These are phyloP conservation scores for Protobothrops mucrosquamatus DNA, from an alignment of 2,113 vertebrate species.

Conservation along the genomic window DNA sequence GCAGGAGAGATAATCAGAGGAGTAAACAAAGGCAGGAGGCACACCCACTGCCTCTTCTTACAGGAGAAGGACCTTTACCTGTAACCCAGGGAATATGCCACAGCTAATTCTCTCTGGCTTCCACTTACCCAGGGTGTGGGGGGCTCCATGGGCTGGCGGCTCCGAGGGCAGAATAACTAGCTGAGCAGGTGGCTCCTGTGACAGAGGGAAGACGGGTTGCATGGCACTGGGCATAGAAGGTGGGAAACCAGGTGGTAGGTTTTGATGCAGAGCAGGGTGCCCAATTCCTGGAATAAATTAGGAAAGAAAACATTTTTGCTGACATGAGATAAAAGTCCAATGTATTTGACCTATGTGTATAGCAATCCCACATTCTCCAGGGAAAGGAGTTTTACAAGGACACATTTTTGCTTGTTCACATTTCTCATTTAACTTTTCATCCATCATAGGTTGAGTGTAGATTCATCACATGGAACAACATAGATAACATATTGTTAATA, in stretches of 20 bases:
- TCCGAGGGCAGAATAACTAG: conserved; percentile 91
- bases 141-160: conserved; percentile 78
- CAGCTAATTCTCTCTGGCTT: background rate
- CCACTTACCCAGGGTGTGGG: conserved; percentile 85
- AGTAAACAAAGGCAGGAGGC: background rate
- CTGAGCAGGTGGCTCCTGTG: conserved; percentile 88
- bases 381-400: background rate
- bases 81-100: background rate
- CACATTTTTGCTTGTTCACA: background rate
- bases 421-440: background rate
- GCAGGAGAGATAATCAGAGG: background rate
- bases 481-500: background rate
- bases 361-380: fast-evolving
- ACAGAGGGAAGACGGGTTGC: conserved; percentile 89
- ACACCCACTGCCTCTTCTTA: background rate
- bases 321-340: background rate
- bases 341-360: background rate
- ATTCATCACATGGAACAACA: background rate
- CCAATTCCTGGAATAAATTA: conserved; percentile 78
- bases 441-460: background rate
- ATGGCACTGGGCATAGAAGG: conserved; percentile 88
- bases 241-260: conserved; percentile 90
- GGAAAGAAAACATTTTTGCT: background rate
- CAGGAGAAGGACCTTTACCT: background rate
- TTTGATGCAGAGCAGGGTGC: conserved; percentile 91